Conservation (phyloP, 1,140 invertebrate genomes). For the Caenorhabditis remanei region DNA sequence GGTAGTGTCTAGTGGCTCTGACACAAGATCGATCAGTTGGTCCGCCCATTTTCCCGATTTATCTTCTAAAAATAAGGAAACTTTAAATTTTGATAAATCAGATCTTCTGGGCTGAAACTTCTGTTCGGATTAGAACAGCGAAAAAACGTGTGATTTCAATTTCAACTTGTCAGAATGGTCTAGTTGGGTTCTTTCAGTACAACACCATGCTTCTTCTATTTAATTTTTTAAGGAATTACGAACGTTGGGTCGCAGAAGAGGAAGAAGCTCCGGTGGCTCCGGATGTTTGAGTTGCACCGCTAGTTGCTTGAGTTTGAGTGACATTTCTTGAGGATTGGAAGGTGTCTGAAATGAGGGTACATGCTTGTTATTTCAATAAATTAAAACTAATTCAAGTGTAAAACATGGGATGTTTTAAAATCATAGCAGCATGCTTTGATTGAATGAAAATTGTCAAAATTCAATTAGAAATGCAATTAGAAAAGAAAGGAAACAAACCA, state of each 20-base stretch:
- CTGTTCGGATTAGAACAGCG: background rate
- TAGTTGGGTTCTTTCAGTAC: background rate
- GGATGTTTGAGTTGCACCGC: slow-evolving; percentile 27
- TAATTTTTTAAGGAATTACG: background rate
- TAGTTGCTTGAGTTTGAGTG: background rate
- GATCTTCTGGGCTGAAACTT: background rate
- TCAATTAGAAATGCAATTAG: too few species aligned
- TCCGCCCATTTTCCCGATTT: slow-evolving; percentile 72
- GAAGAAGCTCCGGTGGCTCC: slow-evolving; percentile 36
- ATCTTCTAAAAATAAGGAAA: background rate
- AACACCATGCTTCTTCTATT: background rate
- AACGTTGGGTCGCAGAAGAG: slow-evolving; percentile 50
- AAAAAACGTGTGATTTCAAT: background rate
- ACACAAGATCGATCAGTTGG: slow-evolving; percentile 76
- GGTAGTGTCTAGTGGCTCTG: slow-evolving; percentile 76
- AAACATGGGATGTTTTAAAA: too few species aligned
- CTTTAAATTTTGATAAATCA: background rate
- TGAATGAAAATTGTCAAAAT: background rate
- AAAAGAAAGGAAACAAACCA: slow-evolving; percentile 64
- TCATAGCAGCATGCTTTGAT: background rate
- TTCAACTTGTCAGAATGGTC: too few species aligned
- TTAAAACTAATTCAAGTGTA: background rate
- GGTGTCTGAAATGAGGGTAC: slow-evolving; percentile 28
- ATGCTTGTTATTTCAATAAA: background rate
- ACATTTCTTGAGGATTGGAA: slow-evolving; percentile 32